Evolutionary conservation across 2,888 invertebrate genomes (phyloP), one percentile per base, ranked within the genome.

Genomic region (Hesperia comma): DNA sequence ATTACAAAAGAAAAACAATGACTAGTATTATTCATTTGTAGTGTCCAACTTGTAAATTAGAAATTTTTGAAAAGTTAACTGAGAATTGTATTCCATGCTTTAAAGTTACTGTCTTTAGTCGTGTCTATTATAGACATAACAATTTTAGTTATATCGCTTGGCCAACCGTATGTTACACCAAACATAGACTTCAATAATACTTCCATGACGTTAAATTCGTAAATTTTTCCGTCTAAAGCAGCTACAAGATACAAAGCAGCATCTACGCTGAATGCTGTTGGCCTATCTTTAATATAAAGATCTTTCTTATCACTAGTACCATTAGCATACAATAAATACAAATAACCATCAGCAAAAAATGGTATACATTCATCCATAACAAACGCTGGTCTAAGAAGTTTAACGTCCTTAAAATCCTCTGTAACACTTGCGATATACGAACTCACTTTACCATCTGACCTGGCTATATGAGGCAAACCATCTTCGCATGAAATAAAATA

Each of bases 141-240:
- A 19, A 88, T 80, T 64, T 81, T 84, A 0, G 78, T 80, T 0
- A 88, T 71, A 73, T 86, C 84, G 51, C 68, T 77, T 0, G 84
- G 80, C 77, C 78, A 80, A 1, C 76, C 73, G 5, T 46, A 33
- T 0, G 73, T 67, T 0, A 74, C 60, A 0, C 83, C 80, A 69
- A 87, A 88, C 83, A 88, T 85, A 0, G 87, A 86, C 17, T 81
- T 79, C 1, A 87, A 61, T 6, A 88, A 55, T 0, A 83, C 77
- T 21, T 88, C 88, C 84, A 88, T 85, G 0, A 89, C 81, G 75
- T 89, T 87, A 69, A 85, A 87, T 58, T 89, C 89, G 63, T 85
- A 89, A 64, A 89, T 85, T 63, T 84, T 87, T 0, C 89, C 88
- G 70, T 89, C 73, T 3, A 85, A 51, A 1, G 89, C 87, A 1